Evolutionary conservation across 2,888 invertebrate genomes (phyloP).

Genomic region (Resseliella maxima): DNA sequence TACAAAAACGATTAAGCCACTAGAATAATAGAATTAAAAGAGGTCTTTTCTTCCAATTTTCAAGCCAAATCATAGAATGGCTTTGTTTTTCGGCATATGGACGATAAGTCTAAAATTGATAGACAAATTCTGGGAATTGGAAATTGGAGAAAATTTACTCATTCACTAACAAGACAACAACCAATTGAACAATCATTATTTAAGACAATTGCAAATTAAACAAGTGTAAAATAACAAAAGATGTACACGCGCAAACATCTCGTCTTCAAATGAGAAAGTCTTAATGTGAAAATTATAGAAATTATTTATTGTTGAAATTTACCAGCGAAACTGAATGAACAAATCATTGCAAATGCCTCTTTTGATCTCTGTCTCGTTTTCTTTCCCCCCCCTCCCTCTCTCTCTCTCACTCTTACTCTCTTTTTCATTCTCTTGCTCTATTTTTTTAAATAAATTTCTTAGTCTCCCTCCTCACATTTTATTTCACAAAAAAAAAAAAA

Average conservation of each 20-base stretch:
- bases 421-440: background rate
- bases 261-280: slow-evolving; percentile 28
- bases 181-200: slow-evolving; percentile 16
- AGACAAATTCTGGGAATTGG: background rate
- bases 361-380: background rate
- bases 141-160: background rate
- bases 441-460: too few relatives aligned
- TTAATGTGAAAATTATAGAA: slow-evolving; percentile 31
- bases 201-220: background rate
- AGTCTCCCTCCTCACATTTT: too few relatives aligned
- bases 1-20: too few relatives aligned
- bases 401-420: background rate
- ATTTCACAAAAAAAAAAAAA: too few relatives aligned
- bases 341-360: background rate
- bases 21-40: too few relatives aligned
- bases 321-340: background rate
- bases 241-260: background rate
- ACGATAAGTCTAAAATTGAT: too few relatives aligned
- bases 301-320: slow-evolving; percentile 29
- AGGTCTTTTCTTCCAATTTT: too few relatives aligned
- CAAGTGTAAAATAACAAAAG: background rate
- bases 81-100: too few relatives aligned
- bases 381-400: background rate
- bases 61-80: too few relatives aligned
- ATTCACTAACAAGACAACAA: background rate